Conservation (phyloP, 1,140 invertebrate genomes). For the Penaeus japonicus region DNA sequence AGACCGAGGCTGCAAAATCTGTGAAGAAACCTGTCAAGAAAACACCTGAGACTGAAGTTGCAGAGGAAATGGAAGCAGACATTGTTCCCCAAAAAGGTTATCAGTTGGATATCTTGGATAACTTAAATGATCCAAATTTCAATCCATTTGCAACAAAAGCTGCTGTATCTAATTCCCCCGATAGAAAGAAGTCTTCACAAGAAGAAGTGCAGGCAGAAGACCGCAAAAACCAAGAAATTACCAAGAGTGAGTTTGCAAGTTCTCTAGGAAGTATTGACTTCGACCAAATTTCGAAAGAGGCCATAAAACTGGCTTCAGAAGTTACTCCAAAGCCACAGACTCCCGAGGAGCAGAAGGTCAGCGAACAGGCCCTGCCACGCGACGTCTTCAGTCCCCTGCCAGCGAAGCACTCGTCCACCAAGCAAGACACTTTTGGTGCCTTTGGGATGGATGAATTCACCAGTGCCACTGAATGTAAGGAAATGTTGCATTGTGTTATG, state of each 20-base stretch:
- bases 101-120: conserved; percentile 12
- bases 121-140: conserved; percentile 30
- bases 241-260: no score
- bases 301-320: neutral
- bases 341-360: neutral
- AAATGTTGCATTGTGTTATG: neutral
- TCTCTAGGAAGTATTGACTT: neutral
- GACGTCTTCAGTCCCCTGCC: neutral
- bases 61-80: neutral
- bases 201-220: neutral
- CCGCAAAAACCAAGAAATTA: neutral
- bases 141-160: conserved; percentile 37
- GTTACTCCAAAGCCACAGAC: neutral
- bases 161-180: conserved; percentile 2
- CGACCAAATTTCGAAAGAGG: neutral
- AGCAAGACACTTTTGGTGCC: neutral
- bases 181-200: neutral
- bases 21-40: neutral
- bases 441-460: neutral
- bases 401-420: neutral
- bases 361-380: neutral
- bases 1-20: neutral
- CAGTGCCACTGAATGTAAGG: neutral
- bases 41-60: neutral
- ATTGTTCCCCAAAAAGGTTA: neutral